Percentiles rank a stretch among this genome's conserved stretches.
Evolutionary conservation across 2,888 invertebrate species (phyloP).

Genomic region (Drosophila neoperkinsi): DNA sequence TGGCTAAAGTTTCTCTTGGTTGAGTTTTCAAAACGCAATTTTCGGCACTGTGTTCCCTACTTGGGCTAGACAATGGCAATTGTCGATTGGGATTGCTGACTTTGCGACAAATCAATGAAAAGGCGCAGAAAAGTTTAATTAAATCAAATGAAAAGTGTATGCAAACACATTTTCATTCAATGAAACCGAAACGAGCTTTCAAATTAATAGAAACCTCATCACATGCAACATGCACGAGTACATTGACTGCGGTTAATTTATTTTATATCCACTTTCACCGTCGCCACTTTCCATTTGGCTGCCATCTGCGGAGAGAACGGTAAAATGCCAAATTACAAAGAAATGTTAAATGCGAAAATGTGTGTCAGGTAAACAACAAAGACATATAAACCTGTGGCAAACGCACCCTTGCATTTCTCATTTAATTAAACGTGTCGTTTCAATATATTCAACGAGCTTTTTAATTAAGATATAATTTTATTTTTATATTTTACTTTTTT

Average conservation of each 20-base stretch:
- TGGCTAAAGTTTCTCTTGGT: conserved; percentile 29
- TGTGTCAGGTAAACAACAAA: conserved; percentile 23
- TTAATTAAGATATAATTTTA: conserved; percentile 69
- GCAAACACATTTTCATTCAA: conserved; percentile 30
- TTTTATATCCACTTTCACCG: conserved; percentile 35
- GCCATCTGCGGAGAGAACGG: not conserved
- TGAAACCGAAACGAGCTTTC: conserved; percentile 9
- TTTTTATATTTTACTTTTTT: not conserved
- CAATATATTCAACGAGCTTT: conserved; percentile 38
- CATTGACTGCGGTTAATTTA: conserved; percentile 50
- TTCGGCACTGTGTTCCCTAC: not conserved
- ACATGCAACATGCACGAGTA: conserved; percentile 28
- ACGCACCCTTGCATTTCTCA: conserved; percentile 35
- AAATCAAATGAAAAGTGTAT: conserved; percentile 40
- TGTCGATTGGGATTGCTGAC: conserved; percentile 3
- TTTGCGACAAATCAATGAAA: conserved; percentile 29
- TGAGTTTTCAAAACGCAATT: conserved; percentile 15
- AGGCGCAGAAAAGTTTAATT: conserved; percentile 53
- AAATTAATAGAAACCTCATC: conserved; percentile 51
- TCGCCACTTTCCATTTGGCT: conserved; percentile 21
- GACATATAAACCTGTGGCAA: conserved; percentile 30
- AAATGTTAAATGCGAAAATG: conserved; percentile 28
- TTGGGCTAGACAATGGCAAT: conserved; percentile 1
- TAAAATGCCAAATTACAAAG: conserved; percentile 27
- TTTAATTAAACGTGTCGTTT: conserved; percentile 63